phyloP scores from a whole-genome alignment of 1,140 invertebrate genomes.

The Drosophila ohnishii region DNA sequence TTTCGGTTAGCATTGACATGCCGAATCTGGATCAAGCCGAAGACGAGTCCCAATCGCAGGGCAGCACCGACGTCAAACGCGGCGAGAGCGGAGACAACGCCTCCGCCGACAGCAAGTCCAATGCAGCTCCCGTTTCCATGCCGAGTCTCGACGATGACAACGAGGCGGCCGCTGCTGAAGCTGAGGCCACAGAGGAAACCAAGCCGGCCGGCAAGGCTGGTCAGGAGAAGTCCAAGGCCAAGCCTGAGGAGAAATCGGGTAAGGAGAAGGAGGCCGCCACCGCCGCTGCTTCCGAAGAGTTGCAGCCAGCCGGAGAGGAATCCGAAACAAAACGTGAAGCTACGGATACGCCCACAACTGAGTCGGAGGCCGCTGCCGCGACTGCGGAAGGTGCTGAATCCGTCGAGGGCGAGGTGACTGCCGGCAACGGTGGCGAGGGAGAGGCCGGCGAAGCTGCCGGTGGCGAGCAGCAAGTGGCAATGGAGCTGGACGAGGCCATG shows the following conservation, averaged over 20 bases:
- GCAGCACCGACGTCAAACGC: constrained; percentile 50
- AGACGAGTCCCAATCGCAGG: constrained; percentile 71
- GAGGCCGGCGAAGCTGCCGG: constrained; percentile 49
- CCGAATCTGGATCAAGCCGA: constrained; percentile 78
- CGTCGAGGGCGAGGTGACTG: constrained; percentile 48
- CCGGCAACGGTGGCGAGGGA: constrained; percentile 23
- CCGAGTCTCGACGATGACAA: constrained; percentile 82
- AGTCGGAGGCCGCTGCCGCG: constrained; percentile 46
- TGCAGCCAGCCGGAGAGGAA: constrained; percentile 17
- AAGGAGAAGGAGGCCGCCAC: constrained; percentile 50
- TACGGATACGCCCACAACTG: constrained; percentile 40
- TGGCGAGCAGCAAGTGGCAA: constrained; percentile 76
- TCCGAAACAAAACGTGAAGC: constrained; percentile 40
- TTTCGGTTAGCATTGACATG: constrained; percentile 82
- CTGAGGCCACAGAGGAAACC: constrained; percentile 42
- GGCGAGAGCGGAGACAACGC: constrained; percentile 22
- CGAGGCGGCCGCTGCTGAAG: constrained; percentile 54
- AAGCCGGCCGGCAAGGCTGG: constrained; percentile 40
- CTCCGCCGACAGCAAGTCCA: constrained; percentile 51
- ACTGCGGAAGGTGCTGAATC: constrained; percentile 50
- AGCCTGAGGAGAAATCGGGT: constrained; percentile 36
- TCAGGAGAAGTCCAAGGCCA: constrained; percentile 35
- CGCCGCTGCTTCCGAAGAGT: constrained; percentile 29
- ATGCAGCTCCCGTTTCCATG: constrained; percentile 78
- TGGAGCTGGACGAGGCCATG: constrained; percentile 82